Conservation (phyloP, 2,888 invertebrate genomes). For the Dioctria linearis region DNA sequence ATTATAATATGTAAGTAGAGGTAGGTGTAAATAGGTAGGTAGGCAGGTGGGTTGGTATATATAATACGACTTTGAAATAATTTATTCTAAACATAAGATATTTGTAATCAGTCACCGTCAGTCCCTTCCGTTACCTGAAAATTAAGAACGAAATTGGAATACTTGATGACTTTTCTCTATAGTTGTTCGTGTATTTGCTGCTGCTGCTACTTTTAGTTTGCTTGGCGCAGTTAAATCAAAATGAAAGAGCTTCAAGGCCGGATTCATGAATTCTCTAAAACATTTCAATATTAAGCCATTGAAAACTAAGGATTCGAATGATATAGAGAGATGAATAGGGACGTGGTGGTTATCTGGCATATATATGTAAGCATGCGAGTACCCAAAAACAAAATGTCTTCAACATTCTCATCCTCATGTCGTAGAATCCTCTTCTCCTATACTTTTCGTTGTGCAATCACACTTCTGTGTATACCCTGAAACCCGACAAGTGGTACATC, state of each 20-base stretch:
- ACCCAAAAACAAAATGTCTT: constrained; percentile 15
- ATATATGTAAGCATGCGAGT: background rate
- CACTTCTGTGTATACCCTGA: constrained; percentile 10
- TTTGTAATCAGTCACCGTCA: constrained; percentile 50
- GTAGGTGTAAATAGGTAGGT: too few species aligned
- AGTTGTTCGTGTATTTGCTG: background rate
- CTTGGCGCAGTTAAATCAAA: background rate
- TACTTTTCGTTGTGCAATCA: background rate
- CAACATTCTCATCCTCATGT: constrained; percentile 12
- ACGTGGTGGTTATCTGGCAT: constrained; percentile 20
- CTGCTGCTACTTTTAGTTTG: background rate
- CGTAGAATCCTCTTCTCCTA: constrained; percentile 1
- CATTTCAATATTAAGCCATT: constrained; percentile 33
- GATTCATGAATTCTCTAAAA: constrained; percentile 5
- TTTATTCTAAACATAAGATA: constrained; percentile 45
- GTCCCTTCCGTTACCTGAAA: constrained; percentile 50
- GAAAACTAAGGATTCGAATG: background rate
- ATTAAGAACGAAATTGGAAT: constrained; percentile 53
- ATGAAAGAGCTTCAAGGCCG: background rate
- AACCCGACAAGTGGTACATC: background rate
- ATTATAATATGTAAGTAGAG: too few species aligned
- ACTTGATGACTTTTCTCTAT: constrained; percentile 39
- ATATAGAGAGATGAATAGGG: background rate
- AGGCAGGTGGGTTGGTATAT: too few species aligned
- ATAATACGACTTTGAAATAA: background rate